A percentile compares a stretch with the other conserved stretches of the same genome.
phyloP scores from a whole-genome alignment of 1,140 invertebrate genomes.

The Calycopis cecrops region DNA sequence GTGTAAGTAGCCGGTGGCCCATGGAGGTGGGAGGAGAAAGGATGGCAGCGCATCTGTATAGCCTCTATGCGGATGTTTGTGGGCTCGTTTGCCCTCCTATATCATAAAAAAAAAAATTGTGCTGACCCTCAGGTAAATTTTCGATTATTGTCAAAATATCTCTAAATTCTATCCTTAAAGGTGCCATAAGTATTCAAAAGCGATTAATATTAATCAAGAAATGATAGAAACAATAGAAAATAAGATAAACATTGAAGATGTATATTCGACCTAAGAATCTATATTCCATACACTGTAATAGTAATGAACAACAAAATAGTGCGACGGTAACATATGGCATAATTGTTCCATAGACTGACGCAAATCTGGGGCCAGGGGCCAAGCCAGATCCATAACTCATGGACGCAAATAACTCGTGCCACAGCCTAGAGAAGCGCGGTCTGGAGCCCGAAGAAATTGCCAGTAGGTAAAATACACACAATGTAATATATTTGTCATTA shows the following conservation, averaged over 20 bases:
- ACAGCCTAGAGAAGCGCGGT: slow-evolving; percentile 15
- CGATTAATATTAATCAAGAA: too few species aligned
- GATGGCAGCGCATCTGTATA: too few species aligned
- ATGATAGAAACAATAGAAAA: too few species aligned
- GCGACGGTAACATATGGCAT: slow-evolving; percentile 45
- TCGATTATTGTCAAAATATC: too few species aligned
- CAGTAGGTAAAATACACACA: slow-evolving; percentile 12
- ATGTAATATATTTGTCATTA: slow-evolving; percentile 18
- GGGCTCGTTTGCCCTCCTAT: too few species aligned
- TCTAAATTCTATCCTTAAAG: too few species aligned
- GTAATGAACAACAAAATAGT: slow-evolving; percentile 47
- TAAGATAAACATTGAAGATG: not conserved
- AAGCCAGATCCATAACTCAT: slow-evolving; percentile 58
- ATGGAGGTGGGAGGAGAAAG: too few species aligned
- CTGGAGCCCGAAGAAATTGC: slow-evolving; percentile 6
- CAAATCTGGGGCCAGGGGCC: slow-evolving; percentile 50
- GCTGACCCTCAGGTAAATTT: too few species aligned
- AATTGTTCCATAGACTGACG: slow-evolving; percentile 62
- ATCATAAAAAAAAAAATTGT: too few species aligned
- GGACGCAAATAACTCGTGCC: slow-evolving; percentile 30
- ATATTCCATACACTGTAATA: slow-evolving; percentile 31
- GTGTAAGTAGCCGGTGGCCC: too few species aligned
- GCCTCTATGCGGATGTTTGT: too few species aligned
- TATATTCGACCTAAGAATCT: slow-evolving; percentile 28
- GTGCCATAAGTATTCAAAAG: too few species aligned